phyloP scores from a whole-genome alignment of 2,797 vertebrate genomes.

The Cirrhinus mrigala region DNA sequence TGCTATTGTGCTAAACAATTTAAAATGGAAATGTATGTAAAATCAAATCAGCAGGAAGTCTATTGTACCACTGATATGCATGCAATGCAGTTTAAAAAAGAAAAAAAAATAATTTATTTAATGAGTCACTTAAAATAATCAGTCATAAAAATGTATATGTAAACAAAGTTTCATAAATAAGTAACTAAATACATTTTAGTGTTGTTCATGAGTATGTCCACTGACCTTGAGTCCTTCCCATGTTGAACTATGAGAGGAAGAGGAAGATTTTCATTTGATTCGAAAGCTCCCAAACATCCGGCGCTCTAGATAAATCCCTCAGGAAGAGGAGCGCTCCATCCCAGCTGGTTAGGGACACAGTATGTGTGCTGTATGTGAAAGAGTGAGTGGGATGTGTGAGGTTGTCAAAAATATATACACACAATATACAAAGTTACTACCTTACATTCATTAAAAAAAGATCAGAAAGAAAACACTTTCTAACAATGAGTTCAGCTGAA shows the following conservation, averaged over 20 bases:
- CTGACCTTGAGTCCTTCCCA: slow-evolving; percentile 39
- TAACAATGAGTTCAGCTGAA: neutral
- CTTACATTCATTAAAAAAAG: neutral
- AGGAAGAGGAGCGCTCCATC: slow-evolving; percentile 70
- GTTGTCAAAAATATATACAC: neutral
- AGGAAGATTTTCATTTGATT: slow-evolving; percentile 41
- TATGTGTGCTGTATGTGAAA: slow-evolving; percentile 13
- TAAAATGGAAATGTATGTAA: slow-evolving; percentile 6
- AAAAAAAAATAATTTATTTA: neutral
- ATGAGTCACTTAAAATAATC: neutral
- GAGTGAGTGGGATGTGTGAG: neutral
- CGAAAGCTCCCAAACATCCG: slow-evolving; percentile 59
- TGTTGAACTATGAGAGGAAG: slow-evolving; percentile 36
- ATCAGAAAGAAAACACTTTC: neutral
- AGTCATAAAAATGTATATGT: neutral
- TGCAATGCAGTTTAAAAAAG: neutral
- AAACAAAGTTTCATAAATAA: neutral
- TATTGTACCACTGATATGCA: neutral
- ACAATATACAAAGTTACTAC: neutral
- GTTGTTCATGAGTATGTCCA: neutral
- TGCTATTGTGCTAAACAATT: neutral
- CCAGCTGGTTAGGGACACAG: slow-evolving; percentile 11
- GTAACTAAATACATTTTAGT: neutral
- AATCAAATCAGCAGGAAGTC: neutral
- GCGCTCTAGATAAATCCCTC: slow-evolving; percentile 57